Base-by-base conservation (phyloP, 1,140 invertebrate species). In the Frieseomelitta varia region DNA sequence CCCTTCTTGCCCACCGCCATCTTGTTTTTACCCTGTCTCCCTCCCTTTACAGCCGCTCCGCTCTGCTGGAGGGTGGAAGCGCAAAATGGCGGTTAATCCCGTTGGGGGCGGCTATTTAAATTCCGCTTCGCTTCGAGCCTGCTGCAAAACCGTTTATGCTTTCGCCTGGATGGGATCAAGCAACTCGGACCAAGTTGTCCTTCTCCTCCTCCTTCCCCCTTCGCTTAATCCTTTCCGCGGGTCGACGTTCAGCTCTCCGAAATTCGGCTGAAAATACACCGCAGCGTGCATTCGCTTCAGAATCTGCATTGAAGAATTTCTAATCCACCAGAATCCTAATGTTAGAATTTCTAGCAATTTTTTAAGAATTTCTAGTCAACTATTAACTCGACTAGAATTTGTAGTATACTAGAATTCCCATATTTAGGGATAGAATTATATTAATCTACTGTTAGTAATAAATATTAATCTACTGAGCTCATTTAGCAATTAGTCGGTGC, bases 21-120 rank as follows among this genome's bases (percentile, higher is more conserved):
- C 89, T 92, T 92, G 91, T 92, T 93, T 91, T 91, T 88, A 47
- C 88, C 71, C 82, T 55, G 47, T 81, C 83, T 85, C 78, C 81
- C 85, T 81, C 82, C 87, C 68, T 75, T 84, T 75, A 74, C 53
- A 21, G 19, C 71, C 81, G 58, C 73, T 53, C 85, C 81, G 63
- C 63, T 79, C 65, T 19, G 71, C 68, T 87, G 56, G 69, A 85
- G 79, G 84, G 58, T 88, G 80, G 86, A 86, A 86, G 81, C 88
- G 90, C 90, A 93, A 94, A 93, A 93, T 93, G 93, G 92, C 91
- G 90, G 91, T 92, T 92, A 91, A 93, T 93, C 90, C 86, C 78
- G 80, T 85, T 81, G 87, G 83, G 87, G 79, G 79, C 76, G 87
- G 81, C 75, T 77, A 87, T 81, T 88, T 88, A 83, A 88, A 85